Conservation (phyloP, 1,140 invertebrate genomes). For the Halesus radiatus region DNA sequence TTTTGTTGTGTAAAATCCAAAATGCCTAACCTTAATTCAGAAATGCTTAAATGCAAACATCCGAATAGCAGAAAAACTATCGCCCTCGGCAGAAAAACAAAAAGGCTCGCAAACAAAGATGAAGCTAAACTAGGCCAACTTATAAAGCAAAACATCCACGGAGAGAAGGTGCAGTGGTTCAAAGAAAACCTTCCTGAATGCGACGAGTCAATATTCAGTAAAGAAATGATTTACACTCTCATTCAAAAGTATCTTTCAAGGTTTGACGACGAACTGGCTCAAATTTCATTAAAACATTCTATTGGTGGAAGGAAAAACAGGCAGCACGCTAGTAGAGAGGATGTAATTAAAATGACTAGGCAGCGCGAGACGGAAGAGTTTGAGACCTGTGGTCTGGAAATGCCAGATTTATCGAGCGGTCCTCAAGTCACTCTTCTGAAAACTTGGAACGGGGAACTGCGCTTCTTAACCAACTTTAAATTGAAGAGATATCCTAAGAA, state of each 20-base stretch:
- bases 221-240: slow-evolving; percentile 72
- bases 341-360: slow-evolving; percentile 80
- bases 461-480: slow-evolving; percentile 77
- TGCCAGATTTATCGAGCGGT: slow-evolving; percentile 75
- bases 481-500: slow-evolving; percentile 73
- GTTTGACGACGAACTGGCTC: slow-evolving; percentile 83
- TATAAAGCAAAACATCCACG: slow-evolving; percentile 79
- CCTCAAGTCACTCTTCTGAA: slow-evolving; percentile 73
- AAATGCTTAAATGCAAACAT: slow-evolving; percentile 74
- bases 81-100: slow-evolving; percentile 77
- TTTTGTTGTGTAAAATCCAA: not conserved
- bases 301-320: slow-evolving; percentile 78
- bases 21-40: slow-evolving; percentile 42
- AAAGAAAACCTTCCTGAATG: slow-evolving; percentile 72
- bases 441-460: slow-evolving; percentile 78
- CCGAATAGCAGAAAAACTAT: slow-evolving; percentile 84
- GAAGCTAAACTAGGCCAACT: slow-evolving; percentile 75
- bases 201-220: slow-evolving; percentile 69
- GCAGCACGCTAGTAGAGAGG: slow-evolving; percentile 82
- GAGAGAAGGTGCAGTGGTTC: slow-evolving; percentile 82
- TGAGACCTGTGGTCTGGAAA: slow-evolving; percentile 80
- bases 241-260: slow-evolving; percentile 73
- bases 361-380: slow-evolving; percentile 80
- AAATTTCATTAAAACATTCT: slow-evolving; percentile 82
- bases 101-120: slow-evolving; percentile 75